These are phyloP conservation scores for Melinaea marsaeus DNA, from an alignment of 2,888 invertebrate genomes.

Conservation along the genomic window DNA sequence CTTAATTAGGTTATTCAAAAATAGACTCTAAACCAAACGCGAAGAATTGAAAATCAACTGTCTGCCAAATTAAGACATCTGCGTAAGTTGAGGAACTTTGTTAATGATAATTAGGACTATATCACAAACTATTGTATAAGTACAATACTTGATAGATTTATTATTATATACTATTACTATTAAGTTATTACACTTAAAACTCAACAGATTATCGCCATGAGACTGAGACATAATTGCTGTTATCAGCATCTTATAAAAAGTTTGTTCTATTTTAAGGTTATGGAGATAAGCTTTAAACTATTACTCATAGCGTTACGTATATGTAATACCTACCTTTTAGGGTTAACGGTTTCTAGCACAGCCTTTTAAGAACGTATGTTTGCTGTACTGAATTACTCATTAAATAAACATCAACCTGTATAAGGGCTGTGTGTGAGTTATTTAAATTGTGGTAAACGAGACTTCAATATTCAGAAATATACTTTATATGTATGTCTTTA, in stretches of 20 bases:
- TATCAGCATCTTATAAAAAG: constrained; percentile 20
- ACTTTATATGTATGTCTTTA: too few species aligned
- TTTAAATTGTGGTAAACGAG: not conserved
- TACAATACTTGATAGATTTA: too few species aligned
- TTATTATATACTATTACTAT: too few species aligned
- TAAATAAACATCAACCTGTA: constrained; percentile 4
- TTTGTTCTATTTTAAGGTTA: constrained; percentile 43
- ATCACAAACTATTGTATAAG: not conserved
- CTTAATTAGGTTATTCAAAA: too few species aligned
- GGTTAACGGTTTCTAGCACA: constrained; percentile 12
- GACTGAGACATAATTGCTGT: constrained; percentile 10
- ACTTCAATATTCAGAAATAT: not conserved
- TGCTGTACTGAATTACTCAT: not conserved
- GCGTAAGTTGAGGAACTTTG: not conserved
- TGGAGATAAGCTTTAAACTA: constrained; percentile 47
- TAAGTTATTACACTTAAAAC: too few species aligned
- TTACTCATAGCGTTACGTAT: constrained; percentile 37
- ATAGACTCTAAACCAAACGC: too few species aligned
- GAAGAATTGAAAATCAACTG: not conserved
- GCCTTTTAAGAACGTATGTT: constrained; percentile 7
- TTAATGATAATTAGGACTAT: constrained; percentile 2
- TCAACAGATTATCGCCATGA: not conserved
- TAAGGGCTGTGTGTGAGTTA: not conserved
- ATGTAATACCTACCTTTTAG: constrained; percentile 10
- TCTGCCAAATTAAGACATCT: not conserved